Evolutionary conservation across 2,797 vertebrate species (phyloP), one percentile per base, ranked within the genome.

Genomic region (Malurus splendens): DNA sequence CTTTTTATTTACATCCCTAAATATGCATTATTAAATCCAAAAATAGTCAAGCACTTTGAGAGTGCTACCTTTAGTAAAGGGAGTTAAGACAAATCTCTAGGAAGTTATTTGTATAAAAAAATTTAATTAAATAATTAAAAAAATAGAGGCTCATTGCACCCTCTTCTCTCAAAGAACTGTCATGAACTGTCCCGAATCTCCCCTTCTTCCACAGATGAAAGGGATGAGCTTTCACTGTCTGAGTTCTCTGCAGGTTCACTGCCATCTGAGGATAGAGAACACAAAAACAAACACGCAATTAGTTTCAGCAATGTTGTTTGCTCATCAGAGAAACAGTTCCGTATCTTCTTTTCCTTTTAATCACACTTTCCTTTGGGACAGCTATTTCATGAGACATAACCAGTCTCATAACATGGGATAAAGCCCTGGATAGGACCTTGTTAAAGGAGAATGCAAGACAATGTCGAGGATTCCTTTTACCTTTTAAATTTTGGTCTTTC

Each of bases 191-290:
- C 96, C 56, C 76, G 92, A 86, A 94, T 93, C 90, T 95, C 94
- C 61, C 91, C 94, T 90, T 96, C 96, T 95, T 97, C 96, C 78
- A 92, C 19, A 66, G 96, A 94, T 50, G 95, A 95, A 90, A 94
- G 87, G 44, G 82, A 86, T 81, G 93, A 96, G 60, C 80, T 94
- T 94, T 94, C 94, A 82, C 10, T 85, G 72, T 89, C 86, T 15
- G 78, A 86, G 56, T 87, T 94, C 88, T 95, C 89, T 80, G 91
- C 75, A 87, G 94, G 82, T 91, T 95, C 94, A 89, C 56, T 93
- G 95, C 90, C 93, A 93, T 94, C 97, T 97, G 73, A 77, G 73
- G 45, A 55, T 59, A 70, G 3, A 90, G 90, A 89, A 84, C n/a
- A 94, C 44, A 95, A 59, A 94, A 93, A 57, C 54, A 96, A 76